phyloP scores from a whole-genome alignment of 1,140 invertebrate genomes.

The Drosophila pruinosa region DNA sequence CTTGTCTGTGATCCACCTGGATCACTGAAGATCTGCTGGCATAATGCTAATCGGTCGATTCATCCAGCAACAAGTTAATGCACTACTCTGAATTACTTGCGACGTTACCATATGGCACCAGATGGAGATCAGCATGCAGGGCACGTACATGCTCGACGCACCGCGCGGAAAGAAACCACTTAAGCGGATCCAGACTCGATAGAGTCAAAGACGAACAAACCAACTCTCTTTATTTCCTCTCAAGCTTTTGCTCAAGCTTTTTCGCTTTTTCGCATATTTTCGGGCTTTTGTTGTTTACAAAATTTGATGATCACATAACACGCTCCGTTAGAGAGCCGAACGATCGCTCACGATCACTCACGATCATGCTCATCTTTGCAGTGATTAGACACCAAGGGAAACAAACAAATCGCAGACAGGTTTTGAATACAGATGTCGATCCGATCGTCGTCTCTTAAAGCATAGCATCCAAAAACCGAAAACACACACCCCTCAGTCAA shows the following conservation, averaged over 20 bases:
- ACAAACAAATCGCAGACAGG: slow-evolving; percentile 46
- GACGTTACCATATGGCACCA: slow-evolving; percentile 42
- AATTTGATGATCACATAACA: slow-evolving; percentile 25
- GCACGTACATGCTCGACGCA: slow-evolving; percentile 44
- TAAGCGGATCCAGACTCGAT: slow-evolving; percentile 29
- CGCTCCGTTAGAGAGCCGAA: slow-evolving; percentile 23
- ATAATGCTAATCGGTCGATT: slow-evolving; percentile 47
- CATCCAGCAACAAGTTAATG: slow-evolving; percentile 35
- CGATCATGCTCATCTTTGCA: slow-evolving; percentile 10
- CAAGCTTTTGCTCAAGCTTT: slow-evolving; percentile 12
- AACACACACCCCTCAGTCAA: slow-evolving; percentile 53
- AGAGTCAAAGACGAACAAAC: background rate
- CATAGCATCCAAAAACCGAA: slow-evolving; percentile 16
- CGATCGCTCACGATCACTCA: slow-evolving; percentile 3
- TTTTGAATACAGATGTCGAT: slow-evolving; percentile 44
- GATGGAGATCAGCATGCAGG: slow-evolving; percentile 41
- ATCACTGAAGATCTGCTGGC: slow-evolving; percentile 56
- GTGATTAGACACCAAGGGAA: slow-evolving; percentile 25
- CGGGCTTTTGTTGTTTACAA: slow-evolving; percentile 16
- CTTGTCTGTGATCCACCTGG: slow-evolving; percentile 45
- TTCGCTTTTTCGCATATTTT: background rate
- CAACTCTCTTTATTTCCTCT: slow-evolving; percentile 26
- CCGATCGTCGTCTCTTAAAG: slow-evolving; percentile 32
- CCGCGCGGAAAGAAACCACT: slow-evolving; percentile 10
- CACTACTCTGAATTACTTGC: slow-evolving; percentile 58